A percentile compares a stretch with the other conserved stretches of the same genome.
These are phyloP conservation scores for Callyntrura guangdongensis DNA, from an alignment of 2,888 invertebrate species.

Conservation along the genomic window DNA sequence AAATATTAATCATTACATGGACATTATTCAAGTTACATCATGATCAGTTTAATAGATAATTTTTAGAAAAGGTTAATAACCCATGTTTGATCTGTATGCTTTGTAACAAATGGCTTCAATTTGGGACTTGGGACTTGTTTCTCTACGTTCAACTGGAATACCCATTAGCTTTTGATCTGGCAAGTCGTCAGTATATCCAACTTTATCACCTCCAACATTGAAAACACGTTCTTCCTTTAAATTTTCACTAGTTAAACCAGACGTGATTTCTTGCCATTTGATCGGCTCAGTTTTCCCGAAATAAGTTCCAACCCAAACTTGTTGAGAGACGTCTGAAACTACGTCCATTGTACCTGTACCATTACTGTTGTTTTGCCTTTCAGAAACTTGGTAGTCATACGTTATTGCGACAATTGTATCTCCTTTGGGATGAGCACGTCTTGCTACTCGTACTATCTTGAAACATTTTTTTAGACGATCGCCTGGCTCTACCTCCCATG, in stretches of 20 bases:
- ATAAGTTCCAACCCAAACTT: conserved; percentile 73
- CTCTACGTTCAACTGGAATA: conserved; percentile 41
- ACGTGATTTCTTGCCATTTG: conserved; percentile 55
- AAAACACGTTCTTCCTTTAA: conserved; percentile 56
- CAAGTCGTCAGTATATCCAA: conserved; percentile 48
- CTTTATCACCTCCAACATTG: conserved; percentile 64
- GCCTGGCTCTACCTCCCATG: conserved; percentile 47
- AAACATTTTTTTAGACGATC: conserved; percentile 80
- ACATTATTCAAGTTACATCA: too few species aligned
- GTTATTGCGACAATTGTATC: conserved; percentile 79
- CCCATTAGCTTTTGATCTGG: conserved; percentile 46
- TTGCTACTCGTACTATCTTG: conserved; percentile 75
- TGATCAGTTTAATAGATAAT: too few species aligned
- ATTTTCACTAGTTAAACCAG: conserved; percentile 11
- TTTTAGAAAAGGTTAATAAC: conserved; percentile 15
- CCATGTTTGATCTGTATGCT: conserved; percentile 65
- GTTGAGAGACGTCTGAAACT: conserved; percentile 43
- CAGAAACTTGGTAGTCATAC: conserved; percentile 69
- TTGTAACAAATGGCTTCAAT: conserved; percentile 69
- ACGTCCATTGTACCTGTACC: not conserved
- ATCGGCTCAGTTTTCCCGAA: conserved; percentile 32
- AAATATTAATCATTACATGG: too few species aligned
- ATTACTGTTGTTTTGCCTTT: not conserved
- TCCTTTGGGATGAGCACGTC: conserved; percentile 28
- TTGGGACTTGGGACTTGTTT: conserved; percentile 60